These are phyloP conservation scores for Drosophila obscura DNA, from an alignment of 1,140 invertebrate genomes.

Conservation along the genomic window DNA sequence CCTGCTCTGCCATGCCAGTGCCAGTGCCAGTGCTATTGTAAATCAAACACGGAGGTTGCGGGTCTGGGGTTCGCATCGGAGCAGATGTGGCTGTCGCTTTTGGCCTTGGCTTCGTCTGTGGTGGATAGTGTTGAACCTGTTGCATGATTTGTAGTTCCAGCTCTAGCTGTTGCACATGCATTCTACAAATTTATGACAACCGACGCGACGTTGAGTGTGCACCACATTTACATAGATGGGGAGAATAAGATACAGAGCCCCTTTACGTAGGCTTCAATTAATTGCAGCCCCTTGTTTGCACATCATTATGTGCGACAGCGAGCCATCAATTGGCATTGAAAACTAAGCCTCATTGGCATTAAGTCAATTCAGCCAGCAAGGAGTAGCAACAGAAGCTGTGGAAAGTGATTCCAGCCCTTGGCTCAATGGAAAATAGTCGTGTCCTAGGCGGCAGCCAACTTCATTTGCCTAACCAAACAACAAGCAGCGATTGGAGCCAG, in stretches of 20 bases:
- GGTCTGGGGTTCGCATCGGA: background rate
- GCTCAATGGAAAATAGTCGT: constrained; percentile 52
- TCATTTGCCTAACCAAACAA: constrained; percentile 69
- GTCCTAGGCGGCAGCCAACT: constrained; percentile 19
- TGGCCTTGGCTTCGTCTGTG: constrained; percentile 35
- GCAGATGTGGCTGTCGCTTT: constrained; percentile 26
- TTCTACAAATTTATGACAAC: constrained; percentile 53
- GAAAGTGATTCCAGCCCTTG: constrained; percentile 7
- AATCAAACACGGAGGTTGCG: constrained; percentile 50
- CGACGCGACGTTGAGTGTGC: constrained; percentile 37
- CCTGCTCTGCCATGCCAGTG: constrained; percentile 19
- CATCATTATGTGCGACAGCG: constrained; percentile 58
- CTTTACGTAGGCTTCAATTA: constrained; percentile 29
- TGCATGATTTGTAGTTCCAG: constrained; percentile 69
- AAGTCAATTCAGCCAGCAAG: constrained; percentile 13
- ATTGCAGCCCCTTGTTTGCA: constrained; percentile 51
- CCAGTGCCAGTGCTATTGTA: constrained; percentile 53
- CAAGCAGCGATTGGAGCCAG: constrained; percentile 14
- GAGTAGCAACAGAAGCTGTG: background rate
- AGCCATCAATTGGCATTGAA: constrained; percentile 28
- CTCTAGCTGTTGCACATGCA: constrained; percentile 47
- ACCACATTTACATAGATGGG: constrained; percentile 7
- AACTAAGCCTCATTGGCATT: constrained; percentile 36
- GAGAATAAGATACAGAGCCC: background rate
- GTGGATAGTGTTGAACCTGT: constrained; percentile 58